Percentiles rank a stretch among this genome's conserved stretches.
Evolutionary conservation across 1,140 invertebrate genomes (phyloP).

Genomic region (Amyelois transitella): DNA sequence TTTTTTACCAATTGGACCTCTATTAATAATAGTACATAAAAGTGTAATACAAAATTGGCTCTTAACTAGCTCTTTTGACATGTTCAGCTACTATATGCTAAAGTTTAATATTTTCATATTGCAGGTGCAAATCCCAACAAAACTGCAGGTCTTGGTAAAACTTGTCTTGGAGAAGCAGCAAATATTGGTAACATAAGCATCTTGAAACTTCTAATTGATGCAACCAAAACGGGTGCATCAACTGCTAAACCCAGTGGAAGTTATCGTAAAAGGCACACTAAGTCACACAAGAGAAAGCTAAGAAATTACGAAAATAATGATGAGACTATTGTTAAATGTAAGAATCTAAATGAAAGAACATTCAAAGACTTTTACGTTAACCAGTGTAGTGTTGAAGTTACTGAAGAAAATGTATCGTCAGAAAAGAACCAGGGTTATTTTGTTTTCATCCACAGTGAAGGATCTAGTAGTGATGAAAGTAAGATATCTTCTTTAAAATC

Average conservation of each 20-base stretch:
- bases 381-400: conserved; percentile 15
- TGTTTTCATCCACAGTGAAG: conserved; percentile 60
- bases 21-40: no score
- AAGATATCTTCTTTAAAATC: conserved; percentile 35
- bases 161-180: conserved; percentile 56
- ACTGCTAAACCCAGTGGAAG: conserved; percentile 12
- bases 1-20: no score
- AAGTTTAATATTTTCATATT: conserved; percentile 12
- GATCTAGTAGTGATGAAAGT: conserved; percentile 59
- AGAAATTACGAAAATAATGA: conserved; percentile 25
- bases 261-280: conserved; percentile 33
- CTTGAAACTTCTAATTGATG: conserved; percentile 44
- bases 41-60: no score
- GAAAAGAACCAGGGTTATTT: conserved; percentile 61
- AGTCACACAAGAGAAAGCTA: conserved; percentile 54
- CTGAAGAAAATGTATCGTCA: conserved; percentile 19
- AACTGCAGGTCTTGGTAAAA: conserved; percentile 49
- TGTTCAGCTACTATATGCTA: background rate
- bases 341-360: conserved; percentile 42
- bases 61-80: no score
- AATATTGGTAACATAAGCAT: conserved; percentile 43
- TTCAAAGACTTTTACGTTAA: conserved; percentile 24
- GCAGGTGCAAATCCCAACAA: conserved; percentile 64
- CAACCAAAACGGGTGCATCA: conserved; percentile 20
- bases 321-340: conserved; percentile 49